Percentiles rank a stretch among this genome's conserved stretches.
Conservation (phyloP, 2,113 vertebrate species). For the Indri indri region DNA sequence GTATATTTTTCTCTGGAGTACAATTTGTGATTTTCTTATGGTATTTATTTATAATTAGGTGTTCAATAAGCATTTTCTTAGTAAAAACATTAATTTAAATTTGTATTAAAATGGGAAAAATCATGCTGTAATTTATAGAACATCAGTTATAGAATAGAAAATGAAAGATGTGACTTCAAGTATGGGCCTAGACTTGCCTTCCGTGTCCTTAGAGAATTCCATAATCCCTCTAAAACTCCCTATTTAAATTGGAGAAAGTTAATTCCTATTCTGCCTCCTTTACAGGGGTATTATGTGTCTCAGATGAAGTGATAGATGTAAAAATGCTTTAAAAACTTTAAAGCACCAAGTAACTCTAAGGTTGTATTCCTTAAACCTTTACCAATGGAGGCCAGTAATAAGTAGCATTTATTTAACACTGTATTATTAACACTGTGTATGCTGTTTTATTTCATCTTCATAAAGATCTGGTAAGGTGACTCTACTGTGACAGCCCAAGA, state of each 20-base stretch:
- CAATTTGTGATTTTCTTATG: conserved; percentile 26
- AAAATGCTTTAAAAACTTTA: conserved; percentile 36
- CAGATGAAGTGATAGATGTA: not conserved
- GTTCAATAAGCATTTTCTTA: conserved; percentile 15
- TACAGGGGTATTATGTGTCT: not conserved
- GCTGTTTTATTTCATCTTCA: not conserved
- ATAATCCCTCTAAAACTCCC: not conserved
- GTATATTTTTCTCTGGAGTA: conserved; percentile 12
- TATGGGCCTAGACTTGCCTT: conserved; percentile 28
- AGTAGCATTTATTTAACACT: not conserved
- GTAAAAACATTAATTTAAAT: conserved; percentile 3
- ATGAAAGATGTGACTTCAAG: not conserved
- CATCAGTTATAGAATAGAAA: not conserved
- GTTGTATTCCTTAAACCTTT: not conserved
- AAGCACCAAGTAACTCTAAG: not conserved
- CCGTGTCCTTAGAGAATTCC: not conserved
- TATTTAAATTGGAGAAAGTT: conserved; percentile 26
- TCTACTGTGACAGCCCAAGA: not conserved
- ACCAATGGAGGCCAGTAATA: not conserved
- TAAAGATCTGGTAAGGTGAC: not conserved
- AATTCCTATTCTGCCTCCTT: not conserved
- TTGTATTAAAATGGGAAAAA: not conserved
- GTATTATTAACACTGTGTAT: not conserved
- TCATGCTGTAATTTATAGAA: not conserved
- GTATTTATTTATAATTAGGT: not conserved